phyloP scores from a whole-genome alignment of 2,797 vertebrate genomes.

The Syngnathus acus region DNA sequence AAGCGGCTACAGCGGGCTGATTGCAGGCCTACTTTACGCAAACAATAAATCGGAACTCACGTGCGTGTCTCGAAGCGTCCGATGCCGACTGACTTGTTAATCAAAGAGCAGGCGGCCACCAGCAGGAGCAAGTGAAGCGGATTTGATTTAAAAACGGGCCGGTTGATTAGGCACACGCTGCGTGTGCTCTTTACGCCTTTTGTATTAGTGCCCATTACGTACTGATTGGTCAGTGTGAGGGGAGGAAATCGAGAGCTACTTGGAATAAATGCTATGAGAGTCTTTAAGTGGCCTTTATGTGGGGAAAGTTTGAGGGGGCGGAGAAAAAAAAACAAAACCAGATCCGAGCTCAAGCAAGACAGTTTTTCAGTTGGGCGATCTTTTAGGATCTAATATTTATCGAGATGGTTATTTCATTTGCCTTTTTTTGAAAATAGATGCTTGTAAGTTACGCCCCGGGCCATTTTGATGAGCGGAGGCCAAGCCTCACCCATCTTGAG shows the following conservation, averaged over 20 bases:
- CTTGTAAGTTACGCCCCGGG: not conserved
- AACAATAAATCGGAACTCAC: not conserved
- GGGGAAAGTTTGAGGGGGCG: not conserved
- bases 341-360: not conserved
- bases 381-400: not conserved
- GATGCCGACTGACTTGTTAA: not conserved
- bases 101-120: not conserved
- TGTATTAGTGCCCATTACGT: conserved; percentile 47
- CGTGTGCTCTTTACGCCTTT: conserved; percentile 38
- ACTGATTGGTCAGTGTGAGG: conserved; percentile 33
- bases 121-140: conserved; percentile 27
- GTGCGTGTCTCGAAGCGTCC: conserved; percentile 7
- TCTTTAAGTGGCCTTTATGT: conserved; percentile 4
- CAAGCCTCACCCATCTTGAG: not conserved
- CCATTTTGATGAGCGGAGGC: not conserved
- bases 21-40: not conserved
- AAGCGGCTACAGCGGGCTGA: conserved; percentile 1
- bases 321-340: not conserved
- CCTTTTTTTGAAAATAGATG: not conserved
- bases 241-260: conserved; percentile 26
- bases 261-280: conserved; percentile 28
- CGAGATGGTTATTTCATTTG: not conserved
- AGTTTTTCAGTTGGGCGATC: not conserved
- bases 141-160: conserved; percentile 34
- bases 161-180: conserved; percentile 43